phyloP scores from a whole-genome alignment of 1,140 invertebrate species.

The Saccostrea glomerata region DNA sequence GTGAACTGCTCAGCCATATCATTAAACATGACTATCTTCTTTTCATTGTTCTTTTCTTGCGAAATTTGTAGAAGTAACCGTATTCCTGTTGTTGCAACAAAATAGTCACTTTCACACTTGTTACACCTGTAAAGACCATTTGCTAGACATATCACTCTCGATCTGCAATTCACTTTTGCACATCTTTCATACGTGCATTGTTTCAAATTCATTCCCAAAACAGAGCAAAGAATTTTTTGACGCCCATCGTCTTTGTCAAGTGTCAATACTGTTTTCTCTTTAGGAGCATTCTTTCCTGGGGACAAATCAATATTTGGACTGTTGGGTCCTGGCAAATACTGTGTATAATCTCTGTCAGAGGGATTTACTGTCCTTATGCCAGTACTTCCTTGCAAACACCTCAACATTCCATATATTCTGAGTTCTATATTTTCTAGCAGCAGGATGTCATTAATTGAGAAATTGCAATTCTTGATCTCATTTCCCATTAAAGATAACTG shows the following conservation, averaged over 20 bases:
- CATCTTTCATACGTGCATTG: conserved; percentile 14
- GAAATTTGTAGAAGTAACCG: background rate
- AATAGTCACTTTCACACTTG: conserved; percentile 22
- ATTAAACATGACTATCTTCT: conserved; percentile 8
- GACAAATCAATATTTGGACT: background rate
- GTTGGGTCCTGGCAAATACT: background rate
- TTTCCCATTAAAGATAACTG: conserved; percentile 23
- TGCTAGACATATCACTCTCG: conserved; percentile 1
- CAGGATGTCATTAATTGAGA: background rate
- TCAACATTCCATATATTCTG: background rate
- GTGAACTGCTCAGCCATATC: conserved; percentile 25
- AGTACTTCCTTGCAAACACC: background rate
- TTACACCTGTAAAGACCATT: conserved; percentile 37
- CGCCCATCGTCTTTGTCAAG: background rate
- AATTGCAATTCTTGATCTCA: background rate
- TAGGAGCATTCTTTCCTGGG: background rate
- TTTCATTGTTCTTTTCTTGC: background rate
- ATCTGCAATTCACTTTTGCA: background rate
- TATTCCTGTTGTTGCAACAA: background rate
- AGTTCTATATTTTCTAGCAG: background rate
- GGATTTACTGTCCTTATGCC: background rate
- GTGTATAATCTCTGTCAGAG: background rate
- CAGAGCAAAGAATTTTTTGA: background rate
- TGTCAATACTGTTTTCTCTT: background rate
- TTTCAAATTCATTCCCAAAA: background rate